A percentile compares a stretch with the other conserved stretches of the same genome.
These are phyloP conservation scores for Zophobas atratus DNA, from an alignment of 1,140 invertebrate genomes.

Conservation along the genomic window DNA sequence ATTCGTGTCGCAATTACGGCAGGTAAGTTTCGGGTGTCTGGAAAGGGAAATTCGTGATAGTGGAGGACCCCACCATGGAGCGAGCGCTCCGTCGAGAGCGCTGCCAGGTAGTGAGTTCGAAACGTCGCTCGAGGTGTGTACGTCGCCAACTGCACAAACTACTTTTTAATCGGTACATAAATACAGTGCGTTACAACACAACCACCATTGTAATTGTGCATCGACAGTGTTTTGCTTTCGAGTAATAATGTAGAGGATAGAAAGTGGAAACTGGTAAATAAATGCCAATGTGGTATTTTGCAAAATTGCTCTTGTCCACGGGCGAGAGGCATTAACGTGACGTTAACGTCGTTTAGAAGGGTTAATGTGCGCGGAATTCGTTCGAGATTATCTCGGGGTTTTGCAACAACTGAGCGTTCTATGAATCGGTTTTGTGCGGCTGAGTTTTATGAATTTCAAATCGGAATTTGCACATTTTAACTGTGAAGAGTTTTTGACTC, in stretches of 20 bases:
- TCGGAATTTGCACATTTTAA: neutral
- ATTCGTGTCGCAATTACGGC: slow-evolving; percentile 1
- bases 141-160: neutral
- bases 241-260: slow-evolving; percentile 10
- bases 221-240: neutral
- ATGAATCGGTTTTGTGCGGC: neutral
- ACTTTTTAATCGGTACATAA: slow-evolving; percentile 4
- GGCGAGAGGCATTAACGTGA: neutral
- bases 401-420: slow-evolving; percentile 9
- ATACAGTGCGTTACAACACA: slow-evolving; percentile 10
- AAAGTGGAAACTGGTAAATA: slow-evolving; percentile 3
- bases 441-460: slow-evolving; percentile 27
- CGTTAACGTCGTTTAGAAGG: too few relatives aligned
- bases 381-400: neutral
- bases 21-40: slow-evolving; percentile 25
- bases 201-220: slow-evolving; percentile 13
- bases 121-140: slow-evolving; percentile 23
- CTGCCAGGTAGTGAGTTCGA: slow-evolving; percentile 10
- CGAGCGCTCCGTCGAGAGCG: neutral
- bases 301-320: slow-evolving; percentile 3
- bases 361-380: too few relatives aligned
- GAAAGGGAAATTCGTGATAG: slow-evolving; percentile 31
- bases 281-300: slow-evolving; percentile 4
- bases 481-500: neutral
- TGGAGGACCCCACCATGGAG: slow-evolving; percentile 22